Percentiles rank a stretch among this genome's conserved stretches.
Evolutionary conservation across 2,797 vertebrate species (phyloP).

Genomic region (Carduelis carduelis): DNA sequence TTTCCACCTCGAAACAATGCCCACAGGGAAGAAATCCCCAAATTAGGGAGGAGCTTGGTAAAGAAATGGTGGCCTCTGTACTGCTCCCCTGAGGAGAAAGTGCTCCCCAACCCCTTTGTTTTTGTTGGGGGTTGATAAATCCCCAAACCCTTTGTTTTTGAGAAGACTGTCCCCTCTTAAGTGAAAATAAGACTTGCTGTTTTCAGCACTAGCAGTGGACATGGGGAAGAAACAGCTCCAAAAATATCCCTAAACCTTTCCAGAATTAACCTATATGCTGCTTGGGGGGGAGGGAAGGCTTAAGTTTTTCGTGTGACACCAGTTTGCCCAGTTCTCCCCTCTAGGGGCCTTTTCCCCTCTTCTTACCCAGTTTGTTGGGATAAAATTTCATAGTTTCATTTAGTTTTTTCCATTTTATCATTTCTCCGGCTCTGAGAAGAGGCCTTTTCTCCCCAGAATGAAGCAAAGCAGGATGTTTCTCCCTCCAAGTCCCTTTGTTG

Average conservation of each 20-base stretch:
- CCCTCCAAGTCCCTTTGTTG: neutral
- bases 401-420: neutral
- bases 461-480: accelerated
- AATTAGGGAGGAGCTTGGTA: neutral
- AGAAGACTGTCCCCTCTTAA: neutral
- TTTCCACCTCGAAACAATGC: neutral
- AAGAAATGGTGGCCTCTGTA: too few species aligned
- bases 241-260: neutral
- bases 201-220: neutral
- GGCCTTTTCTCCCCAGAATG: neutral
- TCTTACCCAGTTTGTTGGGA: neutral
- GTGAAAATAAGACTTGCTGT: neutral
- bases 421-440: neutral
- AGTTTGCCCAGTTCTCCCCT: neutral
- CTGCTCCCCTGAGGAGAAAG: neutral
- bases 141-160: accelerated
- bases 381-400: neutral
- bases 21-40: neutral
- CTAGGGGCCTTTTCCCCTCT: accelerated
- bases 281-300: accelerated
- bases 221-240: neutral
- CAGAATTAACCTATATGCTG: neutral
- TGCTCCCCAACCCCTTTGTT: neutral
- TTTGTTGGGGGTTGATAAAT: neutral
- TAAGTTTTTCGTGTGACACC: neutral